Conservation (phyloP, 2,888 invertebrate species). For the Cosmia pyralina region DNA sequence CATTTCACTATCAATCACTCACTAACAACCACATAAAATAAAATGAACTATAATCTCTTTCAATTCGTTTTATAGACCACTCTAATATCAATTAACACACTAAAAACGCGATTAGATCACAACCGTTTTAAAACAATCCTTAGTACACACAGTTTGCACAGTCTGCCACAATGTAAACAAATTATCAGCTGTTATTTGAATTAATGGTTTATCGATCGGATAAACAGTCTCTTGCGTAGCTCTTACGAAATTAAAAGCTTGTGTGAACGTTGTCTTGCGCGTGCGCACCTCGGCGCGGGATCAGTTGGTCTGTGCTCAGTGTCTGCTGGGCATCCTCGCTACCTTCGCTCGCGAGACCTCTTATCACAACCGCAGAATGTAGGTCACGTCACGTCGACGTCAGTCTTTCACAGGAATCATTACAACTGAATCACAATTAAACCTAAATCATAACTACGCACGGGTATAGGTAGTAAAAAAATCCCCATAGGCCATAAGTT, state of each 20-base stretch:
- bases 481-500: conserved; percentile 36
- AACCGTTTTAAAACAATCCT: conserved; percentile 67
- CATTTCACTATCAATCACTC: conserved; percentile 71
- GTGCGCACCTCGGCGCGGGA: conserved; percentile 76
- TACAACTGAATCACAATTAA: conserved; percentile 61
- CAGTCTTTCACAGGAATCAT: conserved; percentile 44
- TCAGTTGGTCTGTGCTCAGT: conserved; percentile 74
- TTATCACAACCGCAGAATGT: conserved; percentile 76
- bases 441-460: conserved; percentile 49
- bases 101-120: conserved; percentile 78
- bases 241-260: conserved; percentile 38
- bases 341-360: conserved; percentile 75
- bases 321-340: conserved; percentile 64
- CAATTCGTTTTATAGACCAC: conserved; percentile 58
- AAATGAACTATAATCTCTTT: conserved; percentile 54
- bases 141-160: conserved; percentile 52
- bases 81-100: conserved; percentile 75
- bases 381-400: conserved; percentile 50
- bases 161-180: conserved; percentile 80
- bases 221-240: conserved; percentile 32
- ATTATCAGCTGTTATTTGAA: conserved; percentile 69
- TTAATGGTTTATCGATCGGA: conserved; percentile 60
- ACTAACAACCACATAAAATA: conserved; percentile 55
- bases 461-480: neutral
- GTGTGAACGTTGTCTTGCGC: conserved; percentile 61